phyloP scores from a whole-genome alignment of 2,113 vertebrate species.

The Silurus meridionalis region DNA sequence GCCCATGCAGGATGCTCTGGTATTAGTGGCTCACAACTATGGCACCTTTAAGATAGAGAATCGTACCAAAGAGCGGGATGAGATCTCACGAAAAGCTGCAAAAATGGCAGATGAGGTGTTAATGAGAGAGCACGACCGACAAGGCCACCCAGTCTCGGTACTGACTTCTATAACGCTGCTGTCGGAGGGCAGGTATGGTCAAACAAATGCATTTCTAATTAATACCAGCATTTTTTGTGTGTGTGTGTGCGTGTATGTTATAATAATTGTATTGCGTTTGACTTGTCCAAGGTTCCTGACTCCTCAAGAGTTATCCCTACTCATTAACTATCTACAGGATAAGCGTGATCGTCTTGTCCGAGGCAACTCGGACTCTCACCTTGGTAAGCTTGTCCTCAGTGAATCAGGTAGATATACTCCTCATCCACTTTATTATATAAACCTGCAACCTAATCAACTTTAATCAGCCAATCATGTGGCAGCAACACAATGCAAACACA shows the following conservation, averaged over 20 bases:
- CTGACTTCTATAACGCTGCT: conserved; percentile 73
- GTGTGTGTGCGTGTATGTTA: neutral
- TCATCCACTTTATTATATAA: neutral
- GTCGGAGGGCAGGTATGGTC: conserved; percentile 73
- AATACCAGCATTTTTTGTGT: neutral
- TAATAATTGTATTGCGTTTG: neutral
- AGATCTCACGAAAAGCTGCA: conserved; percentile 90
- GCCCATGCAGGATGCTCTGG: conserved; percentile 96
- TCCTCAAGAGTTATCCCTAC: conserved; percentile 85
- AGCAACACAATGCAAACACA: neutral
- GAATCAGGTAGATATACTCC: neutral
- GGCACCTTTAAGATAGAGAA: conserved; percentile 89
- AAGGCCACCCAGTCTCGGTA: conserved; percentile 69
- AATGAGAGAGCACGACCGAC: conserved; percentile 85
- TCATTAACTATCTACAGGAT: conserved; percentile 88
- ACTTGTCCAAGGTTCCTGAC: conserved; percentile 78
- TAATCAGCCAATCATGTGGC: too few species aligned
- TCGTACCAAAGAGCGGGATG: conserved; percentile 91
- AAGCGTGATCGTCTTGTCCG: conserved; percentile 83
- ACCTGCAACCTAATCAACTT: too few species aligned
- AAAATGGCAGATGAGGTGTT: conserved; percentile 96
- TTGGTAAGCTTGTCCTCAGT: conserved; percentile 71
- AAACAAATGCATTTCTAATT: neutral
- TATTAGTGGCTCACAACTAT: conserved; percentile 91
- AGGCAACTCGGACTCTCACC: conserved; percentile 73